Conservation (phyloP, 2,113 vertebrate species). For the Pongo abelii region DNA sequence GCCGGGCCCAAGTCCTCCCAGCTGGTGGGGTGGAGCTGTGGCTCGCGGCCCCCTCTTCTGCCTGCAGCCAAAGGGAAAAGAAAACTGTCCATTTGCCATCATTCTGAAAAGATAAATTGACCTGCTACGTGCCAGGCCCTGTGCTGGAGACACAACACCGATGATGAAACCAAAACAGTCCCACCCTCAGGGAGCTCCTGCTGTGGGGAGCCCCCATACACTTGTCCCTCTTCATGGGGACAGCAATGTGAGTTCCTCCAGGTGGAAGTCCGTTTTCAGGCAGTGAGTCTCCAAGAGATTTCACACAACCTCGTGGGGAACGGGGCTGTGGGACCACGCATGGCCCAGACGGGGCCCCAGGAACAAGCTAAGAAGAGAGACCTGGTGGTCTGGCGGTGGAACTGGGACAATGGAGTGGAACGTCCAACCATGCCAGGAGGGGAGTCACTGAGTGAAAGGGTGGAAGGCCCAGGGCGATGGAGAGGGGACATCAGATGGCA, state of each 20-base stretch:
- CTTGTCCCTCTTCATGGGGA: rapidly evolving
- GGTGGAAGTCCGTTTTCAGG: rapidly evolving
- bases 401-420: rapidly evolving
- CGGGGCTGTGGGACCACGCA: rapidly evolving
- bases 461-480: not conserved
- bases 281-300: not conserved
- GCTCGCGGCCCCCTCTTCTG: rapidly evolving
- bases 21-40: not conserved
- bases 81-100: rapidly evolving
- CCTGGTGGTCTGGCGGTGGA: rapidly evolving
- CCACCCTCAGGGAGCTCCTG: rapidly evolving
- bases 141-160: rapidly evolving
- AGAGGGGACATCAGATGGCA: not conserved
- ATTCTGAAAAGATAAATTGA: rapidly evolving
- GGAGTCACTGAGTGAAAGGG: rapidly evolving
- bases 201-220: rapidly evolving
- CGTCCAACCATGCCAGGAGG: rapidly evolving
- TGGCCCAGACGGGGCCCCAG: rapidly evolving
- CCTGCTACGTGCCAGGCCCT: rapidly evolving
- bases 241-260: rapidly evolving
- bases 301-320: rapidly evolving
- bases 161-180: rapidly evolving
- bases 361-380: too few species aligned
- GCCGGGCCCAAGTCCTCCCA: rapidly evolving
- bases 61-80: rapidly evolving